Evolutionary conservation across 2,797 vertebrate genomes (phyloP), one percentile per base, ranked within the genome.

Genomic region (Eidolon dupreanum): DNA sequence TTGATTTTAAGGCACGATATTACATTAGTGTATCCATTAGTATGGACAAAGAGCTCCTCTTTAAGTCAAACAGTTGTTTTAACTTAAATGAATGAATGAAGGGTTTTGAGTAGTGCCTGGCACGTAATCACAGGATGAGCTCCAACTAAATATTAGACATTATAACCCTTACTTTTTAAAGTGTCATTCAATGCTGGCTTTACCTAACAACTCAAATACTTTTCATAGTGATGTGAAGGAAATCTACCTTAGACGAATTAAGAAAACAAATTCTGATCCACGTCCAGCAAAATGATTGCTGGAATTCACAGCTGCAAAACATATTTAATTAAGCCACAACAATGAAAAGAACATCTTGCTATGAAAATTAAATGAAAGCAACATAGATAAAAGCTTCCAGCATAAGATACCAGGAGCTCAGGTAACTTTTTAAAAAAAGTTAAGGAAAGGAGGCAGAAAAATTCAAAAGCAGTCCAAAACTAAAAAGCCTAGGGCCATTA

Each of bases 321-420:
- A 16, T 24, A 73, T 57, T 88, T 90, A 81, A 89, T 86, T 81
- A 93, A 93, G 71, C 36, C 51, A 70, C 63, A 82, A 43, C 61
- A 82, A 75, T 46, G 84, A 78, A 78, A 87, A 85, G 77, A 79
- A 61, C 38, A 88, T 33, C 77, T 82, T 94, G 84, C 73, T 77
- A 59, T 46, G 71, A 88, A 83, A 79, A 89, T 36, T 63, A 89
- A 88, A 79, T 31, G 41, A 84, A 81, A 2, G 10, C 84, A 75
- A 71, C 26, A 46, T 1, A 79, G 15, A 49, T 59, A 73, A 53
- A 77, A 84, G 41, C 36, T 84, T 79, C 75, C 13, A 73, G 28
- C 22, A 57, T 75, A 81, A 77, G 0, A 63, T 2, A 74, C 36
- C 8, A 9, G 33, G 31, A 65, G 16, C 5, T 88, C 46, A 13